Evolutionary conservation across 2,888 invertebrate genomes (phyloP).

Genomic region (Colostygia pectinataria): DNA sequence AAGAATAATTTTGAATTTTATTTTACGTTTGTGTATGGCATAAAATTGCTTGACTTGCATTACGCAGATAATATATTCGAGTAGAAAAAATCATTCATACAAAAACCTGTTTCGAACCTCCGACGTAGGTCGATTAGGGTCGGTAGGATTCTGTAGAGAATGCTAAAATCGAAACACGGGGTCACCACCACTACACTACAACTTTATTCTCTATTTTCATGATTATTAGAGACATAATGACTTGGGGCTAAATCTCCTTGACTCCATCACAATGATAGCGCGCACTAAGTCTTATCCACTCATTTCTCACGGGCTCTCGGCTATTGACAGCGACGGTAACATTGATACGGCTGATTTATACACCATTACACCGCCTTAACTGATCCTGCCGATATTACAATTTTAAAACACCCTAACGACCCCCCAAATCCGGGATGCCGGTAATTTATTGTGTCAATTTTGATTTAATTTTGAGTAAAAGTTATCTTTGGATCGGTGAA

Average conservation of each 20-base stretch:
- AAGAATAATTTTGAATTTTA: too few species aligned
- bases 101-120: too few species aligned
- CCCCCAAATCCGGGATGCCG: slow-evolving; percentile 19
- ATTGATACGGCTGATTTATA: slow-evolving; percentile 77
- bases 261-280: not conserved
- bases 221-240: not conserved
- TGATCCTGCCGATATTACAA: slow-evolving; percentile 51
- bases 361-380: slow-evolving; percentile 74
- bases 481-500: slow-evolving; percentile 7
- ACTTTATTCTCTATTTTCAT: too few species aligned
- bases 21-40: too few species aligned
- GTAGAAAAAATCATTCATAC: too few species aligned
- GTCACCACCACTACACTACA: too few species aligned
- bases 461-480: slow-evolving; percentile 18
- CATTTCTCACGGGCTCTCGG: slow-evolving; percentile 42
- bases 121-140: too few species aligned
- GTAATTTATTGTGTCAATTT: slow-evolving; percentile 29
- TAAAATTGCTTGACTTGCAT: too few species aligned
- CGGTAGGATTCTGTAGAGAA: too few species aligned
- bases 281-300: slow-evolving; percentile 42
- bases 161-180: too few species aligned
- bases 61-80: too few species aligned
- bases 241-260: not conserved
- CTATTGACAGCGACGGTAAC: slow-evolving; percentile 73
- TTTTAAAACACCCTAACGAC: slow-evolving; percentile 42